Conservation (phyloP, 2,113 vertebrate genomes). For the Shinisaurus crocodilurus region DNA sequence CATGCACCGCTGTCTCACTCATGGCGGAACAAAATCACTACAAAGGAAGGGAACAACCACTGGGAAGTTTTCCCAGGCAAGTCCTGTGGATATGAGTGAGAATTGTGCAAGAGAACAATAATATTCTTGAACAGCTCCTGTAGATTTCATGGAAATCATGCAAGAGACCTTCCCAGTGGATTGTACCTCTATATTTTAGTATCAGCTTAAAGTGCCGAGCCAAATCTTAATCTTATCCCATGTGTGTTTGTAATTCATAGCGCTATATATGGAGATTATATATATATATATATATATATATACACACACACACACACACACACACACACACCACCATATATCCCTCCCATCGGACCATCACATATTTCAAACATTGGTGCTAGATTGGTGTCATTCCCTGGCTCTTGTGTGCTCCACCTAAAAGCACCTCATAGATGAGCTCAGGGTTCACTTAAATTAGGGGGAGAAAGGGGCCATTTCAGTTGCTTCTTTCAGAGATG, state of each 20-base stretch:
- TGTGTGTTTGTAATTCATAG: slow-evolving; percentile 45
- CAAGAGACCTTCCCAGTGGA: background rate
- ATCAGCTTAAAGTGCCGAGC: background rate
- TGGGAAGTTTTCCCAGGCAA: background rate
- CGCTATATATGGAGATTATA: slow-evolving; percentile 46
- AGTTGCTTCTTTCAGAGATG: slow-evolving; percentile 54
- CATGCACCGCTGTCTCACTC: background rate
- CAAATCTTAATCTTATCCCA: slow-evolving; percentile 44
- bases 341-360: slow-evolving; percentile 53
- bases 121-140: background rate
- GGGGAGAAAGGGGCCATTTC: slow-evolving; percentile 53
- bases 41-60: background rate
- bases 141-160: background rate
- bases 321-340: no score
- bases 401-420: background rate
- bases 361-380: slow-evolving; percentile 48
- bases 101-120: background rate
- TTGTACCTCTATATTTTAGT: background rate
- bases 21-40: background rate
- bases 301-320: no score
- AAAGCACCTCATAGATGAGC: slow-evolving; percentile 9
- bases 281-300: no score
- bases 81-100: background rate
- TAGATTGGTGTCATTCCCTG: slow-evolving; percentile 9
- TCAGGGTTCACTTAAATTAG: slow-evolving; percentile 58